phyloP scores from a whole-genome alignment of 1,140 invertebrate species.

The Microplitis mediator region DNA sequence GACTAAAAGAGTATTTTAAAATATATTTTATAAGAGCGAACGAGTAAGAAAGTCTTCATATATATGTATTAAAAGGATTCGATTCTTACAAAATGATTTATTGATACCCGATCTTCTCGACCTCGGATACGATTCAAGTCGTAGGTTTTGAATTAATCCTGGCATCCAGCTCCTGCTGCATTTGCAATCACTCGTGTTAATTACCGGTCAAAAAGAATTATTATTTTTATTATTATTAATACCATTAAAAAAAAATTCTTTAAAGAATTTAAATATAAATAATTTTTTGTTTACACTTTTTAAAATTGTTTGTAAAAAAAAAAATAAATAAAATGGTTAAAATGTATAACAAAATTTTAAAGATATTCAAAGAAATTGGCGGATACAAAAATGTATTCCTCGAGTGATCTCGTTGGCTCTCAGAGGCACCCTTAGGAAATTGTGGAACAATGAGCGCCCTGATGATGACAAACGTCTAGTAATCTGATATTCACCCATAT shows the following conservation, averaged over 20 bases:
- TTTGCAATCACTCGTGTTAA: slow-evolving; percentile 12
- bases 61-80: not conserved
- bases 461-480: too few relatives aligned
- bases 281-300: too few relatives aligned
- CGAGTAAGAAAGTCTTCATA: not conserved
- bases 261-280: not conserved
- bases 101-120: slow-evolving; percentile 23
- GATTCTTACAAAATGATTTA: slow-evolving; percentile 22
- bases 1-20: not conserved
- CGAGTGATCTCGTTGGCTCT: too few relatives aligned
- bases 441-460: too few relatives aligned
- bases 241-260: not conserved
- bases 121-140: slow-evolving; percentile 18
- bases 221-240: not conserved
- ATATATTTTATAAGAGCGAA: not conserved
- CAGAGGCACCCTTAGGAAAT: too few relatives aligned
- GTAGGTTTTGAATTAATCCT: slow-evolving; percentile 22
- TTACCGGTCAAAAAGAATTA: not conserved
- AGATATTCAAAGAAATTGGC: too few relatives aligned
- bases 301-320: too few relatives aligned
- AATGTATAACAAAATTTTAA: too few relatives aligned
- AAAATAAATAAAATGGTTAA: too few relatives aligned
- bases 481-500: too few relatives aligned
- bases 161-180: slow-evolving; percentile 13
- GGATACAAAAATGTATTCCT: too few relatives aligned